These are phyloP conservation scores for Paracyclopina nana DNA, from an alignment of 1,140 invertebrate species.

Conservation along the genomic window DNA sequence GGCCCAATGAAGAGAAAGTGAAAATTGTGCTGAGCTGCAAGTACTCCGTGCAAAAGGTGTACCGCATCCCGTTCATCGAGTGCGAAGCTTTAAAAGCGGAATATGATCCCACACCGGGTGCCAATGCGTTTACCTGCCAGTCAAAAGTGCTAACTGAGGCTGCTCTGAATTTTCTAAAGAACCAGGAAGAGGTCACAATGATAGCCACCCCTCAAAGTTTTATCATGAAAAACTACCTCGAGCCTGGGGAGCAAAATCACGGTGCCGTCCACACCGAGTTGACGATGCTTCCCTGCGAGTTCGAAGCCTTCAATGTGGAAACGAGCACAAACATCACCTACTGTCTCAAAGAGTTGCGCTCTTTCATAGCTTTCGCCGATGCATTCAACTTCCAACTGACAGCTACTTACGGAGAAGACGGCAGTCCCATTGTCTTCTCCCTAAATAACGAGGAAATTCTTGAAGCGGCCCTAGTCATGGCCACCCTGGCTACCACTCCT, in stretches of 20 bases:
- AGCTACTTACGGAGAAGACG: neutral
- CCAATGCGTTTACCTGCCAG: neutral
- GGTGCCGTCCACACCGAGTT: slow-evolving; percentile 6
- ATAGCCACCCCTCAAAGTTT: neutral
- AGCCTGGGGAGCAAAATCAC: neutral
- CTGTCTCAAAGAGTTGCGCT: slow-evolving; percentile 7
- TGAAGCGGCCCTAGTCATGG: slow-evolving; percentile 5
- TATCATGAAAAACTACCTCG: slow-evolving; percentile 6
- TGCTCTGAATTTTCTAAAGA: neutral
- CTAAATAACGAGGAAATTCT: slow-evolving; percentile 1
- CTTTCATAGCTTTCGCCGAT: neutral
- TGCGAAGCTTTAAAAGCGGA: neutral
- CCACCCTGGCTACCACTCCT: slow-evolving; percentile 2
- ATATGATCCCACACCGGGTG: neutral
- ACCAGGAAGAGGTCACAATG: slow-evolving; percentile 5
- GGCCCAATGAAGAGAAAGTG: neutral
- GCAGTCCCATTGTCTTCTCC: neutral
- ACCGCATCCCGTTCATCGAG: neutral
- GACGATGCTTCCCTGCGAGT: neutral
- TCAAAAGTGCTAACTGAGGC: slow-evolving; percentile 3
- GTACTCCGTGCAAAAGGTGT: neutral
- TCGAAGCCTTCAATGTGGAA: neutral
- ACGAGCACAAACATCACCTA: slow-evolving; percentile 6
- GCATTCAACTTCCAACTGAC: neutral
- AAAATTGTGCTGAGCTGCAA: slow-evolving; percentile 4